phyloP scores from a whole-genome alignment of 2,888 invertebrate species.

The Aquatica leii region DNA sequence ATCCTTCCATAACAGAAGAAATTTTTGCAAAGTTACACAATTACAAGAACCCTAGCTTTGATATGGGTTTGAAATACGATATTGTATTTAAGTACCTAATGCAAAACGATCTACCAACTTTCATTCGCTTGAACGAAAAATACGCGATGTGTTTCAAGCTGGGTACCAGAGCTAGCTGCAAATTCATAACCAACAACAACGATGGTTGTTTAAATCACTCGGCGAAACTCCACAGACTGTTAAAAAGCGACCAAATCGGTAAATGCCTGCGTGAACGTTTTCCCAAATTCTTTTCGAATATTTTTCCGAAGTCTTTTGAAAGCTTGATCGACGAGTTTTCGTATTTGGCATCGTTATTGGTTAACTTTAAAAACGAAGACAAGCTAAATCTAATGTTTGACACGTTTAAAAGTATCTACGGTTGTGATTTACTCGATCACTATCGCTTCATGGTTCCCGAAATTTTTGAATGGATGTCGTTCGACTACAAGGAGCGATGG shows the following conservation, averaged over 20 bases:
- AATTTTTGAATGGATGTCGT: slow-evolving; percentile 20
- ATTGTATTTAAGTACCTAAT: slow-evolving; percentile 14
- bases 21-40: slow-evolving; percentile 16
- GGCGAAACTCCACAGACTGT: slow-evolving; percentile 1
- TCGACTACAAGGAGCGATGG: slow-evolving; percentile 16
- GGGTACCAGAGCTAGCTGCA: slow-evolving; percentile 23
- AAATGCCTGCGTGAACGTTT: slow-evolving; percentile 16
- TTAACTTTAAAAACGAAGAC: not conserved
- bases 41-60: not conserved
- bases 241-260: slow-evolving; percentile 12
- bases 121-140: slow-evolving; percentile 25
- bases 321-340: not conserved
- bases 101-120: slow-evolving; percentile 10
- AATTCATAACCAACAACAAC: slow-evolving; percentile 19
- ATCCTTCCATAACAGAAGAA: slow-evolving; percentile 20
- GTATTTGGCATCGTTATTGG: not conserved
- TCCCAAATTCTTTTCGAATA: slow-evolving; percentile 15
- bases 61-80: slow-evolving; percentile 12
- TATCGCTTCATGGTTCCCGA: not conserved
- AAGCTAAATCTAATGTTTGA: slow-evolving; percentile 5
- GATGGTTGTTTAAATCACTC: slow-evolving; percentile 20
- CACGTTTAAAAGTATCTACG: slow-evolving; percentile 13
- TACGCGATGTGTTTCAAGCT: slow-evolving; percentile 13
- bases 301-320: slow-evolving; percentile 18
- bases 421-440: slow-evolving; percentile 14